Evolutionary conservation across 2,113 vertebrate genomes (phyloP), one percentile per base, ranked within the genome.

Genomic region (Plecturocebus donacophilus): DNA sequence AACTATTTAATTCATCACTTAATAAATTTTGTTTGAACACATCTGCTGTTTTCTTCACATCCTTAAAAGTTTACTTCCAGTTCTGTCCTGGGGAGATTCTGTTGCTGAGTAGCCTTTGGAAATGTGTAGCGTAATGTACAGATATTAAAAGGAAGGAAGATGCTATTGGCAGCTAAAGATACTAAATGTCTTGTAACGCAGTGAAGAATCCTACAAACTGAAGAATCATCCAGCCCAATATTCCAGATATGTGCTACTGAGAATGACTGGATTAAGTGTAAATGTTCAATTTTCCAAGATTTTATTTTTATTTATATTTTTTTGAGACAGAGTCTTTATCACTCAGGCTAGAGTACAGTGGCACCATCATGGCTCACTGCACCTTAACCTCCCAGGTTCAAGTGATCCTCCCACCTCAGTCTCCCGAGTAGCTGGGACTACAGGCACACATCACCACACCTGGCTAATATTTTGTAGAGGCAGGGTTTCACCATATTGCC

Each of bases 11-110:
- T 76, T 10, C 71, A 8, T 71, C 68, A 87, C 70, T 86, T 92
- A 61, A 23, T 87, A 88, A 47, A 54, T 75, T 85, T 96, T 58
- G 75, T 96, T 91, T 92, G 23, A 95, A 47, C 23, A 30, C 21
- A 20, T 76, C 32, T 93, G 40, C 49, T 40, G 0, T 92, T 96
- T 94, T 93, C 66, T 93, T 87, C 32, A 61, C 25, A 56, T 87
- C 17, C 56, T 84, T 92, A 35, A 30, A 87, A 79, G 10, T 73
- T 75, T 58, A 38, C 25, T 7, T 82, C 56, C 82, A 17, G 1
- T 54, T 93, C 13, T 79, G 40, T 90, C 3, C 84, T 58, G 10
- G 25, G 21, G 58, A 38, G 73, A n/a, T 76, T 13, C 27, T 82
- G 20, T 30, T 80, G 9, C 47, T 61, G 25, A 61, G 71, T 54